Base-by-base conservation (phyloP, 1,140 invertebrate species). In the Drosophila orosa region DNA sequence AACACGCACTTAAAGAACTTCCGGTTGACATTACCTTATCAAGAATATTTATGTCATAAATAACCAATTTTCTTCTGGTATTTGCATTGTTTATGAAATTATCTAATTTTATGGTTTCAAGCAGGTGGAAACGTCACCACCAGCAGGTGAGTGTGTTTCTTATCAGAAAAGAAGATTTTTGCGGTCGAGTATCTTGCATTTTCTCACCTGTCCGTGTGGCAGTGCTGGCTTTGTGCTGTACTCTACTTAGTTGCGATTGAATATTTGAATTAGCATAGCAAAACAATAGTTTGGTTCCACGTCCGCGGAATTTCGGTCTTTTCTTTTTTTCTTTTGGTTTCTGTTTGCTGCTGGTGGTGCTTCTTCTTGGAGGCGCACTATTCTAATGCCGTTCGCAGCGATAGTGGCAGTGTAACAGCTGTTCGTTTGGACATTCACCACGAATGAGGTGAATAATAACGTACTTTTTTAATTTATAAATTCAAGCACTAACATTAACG, bases 101-200 rank as follows among this genome's bases (percentile, higher is more conserved):
- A 12, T 6, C 15, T 0, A 25, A 24, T 15, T 62, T 60, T 17
- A 31, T 40, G 25, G 33, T 12, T 13, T 22, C 40, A 62, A 63
- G 10, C 65, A 68, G 65, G 61, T 66, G 29, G 29, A 68, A 68
- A 68, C 65, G 65, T 68, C 65, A 68, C 63, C 65, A 68, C 50
- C 29, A 29, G 27, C 55, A 60, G 55, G 35, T 24, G 25, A 60
- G 29, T 33, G 58, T 17, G 45, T 12, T 54, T 66, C 65, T 68
- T 68, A 68, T 68, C 35, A 67, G 33, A 33, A 25, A 27, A 29
- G 54, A 31, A 17, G 9, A 13, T 12, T 27, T 47, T 25, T 13
- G 27, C 27, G 6, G 27, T 7, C 10, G 12, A 33, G 6, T 3
- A 2, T 35, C 13, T 3, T 13, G 6, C 3, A 35, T 8, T 19